Conservation (phyloP, 2,797 vertebrate genomes). For the Poecilia picta region DNA sequence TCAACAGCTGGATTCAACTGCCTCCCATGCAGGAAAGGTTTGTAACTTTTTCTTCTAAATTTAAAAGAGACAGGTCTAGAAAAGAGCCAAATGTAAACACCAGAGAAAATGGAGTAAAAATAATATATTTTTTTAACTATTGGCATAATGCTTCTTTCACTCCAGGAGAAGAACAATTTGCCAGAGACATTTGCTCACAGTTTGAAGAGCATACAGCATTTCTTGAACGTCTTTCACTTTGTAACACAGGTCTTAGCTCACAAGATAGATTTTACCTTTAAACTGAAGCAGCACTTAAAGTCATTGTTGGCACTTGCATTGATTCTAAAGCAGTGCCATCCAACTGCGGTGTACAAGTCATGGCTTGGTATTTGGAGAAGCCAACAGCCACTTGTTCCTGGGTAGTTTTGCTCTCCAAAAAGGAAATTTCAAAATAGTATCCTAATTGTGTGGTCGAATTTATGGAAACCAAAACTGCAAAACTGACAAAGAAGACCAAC, state of each 20-base stretch:
- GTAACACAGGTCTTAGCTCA: not conserved
- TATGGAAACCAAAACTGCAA: not conserved
- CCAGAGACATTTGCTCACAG: not conserved
- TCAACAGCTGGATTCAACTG: constrained; percentile 99
- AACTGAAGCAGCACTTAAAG: not conserved
- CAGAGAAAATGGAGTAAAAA: not conserved
- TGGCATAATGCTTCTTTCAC: too few species aligned
- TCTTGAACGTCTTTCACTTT: constrained; percentile 15
- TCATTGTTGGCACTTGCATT: not conserved
- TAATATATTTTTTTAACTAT: not conserved
- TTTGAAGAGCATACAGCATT: not conserved
- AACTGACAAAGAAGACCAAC: not conserved
- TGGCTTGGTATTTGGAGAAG: not conserved
- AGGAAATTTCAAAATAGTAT: not conserved
- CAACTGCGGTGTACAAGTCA: not conserved
- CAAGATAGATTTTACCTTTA: not conserved
- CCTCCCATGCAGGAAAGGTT: constrained; percentile 99
- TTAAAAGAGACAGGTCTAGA: not conserved
- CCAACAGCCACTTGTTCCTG: not conserved
- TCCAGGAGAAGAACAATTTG: not conserved
- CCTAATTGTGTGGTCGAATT: not conserved
- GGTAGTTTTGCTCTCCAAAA: not conserved
- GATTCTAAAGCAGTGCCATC: not conserved
- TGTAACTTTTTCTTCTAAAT: constrained; percentile 36
- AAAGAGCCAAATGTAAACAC: not conserved